Percentiles rank a stretch among this genome's conserved stretches.
phyloP scores from a whole-genome alignment of 2,797 vertebrate species.

The Centropyge bicolor region DNA sequence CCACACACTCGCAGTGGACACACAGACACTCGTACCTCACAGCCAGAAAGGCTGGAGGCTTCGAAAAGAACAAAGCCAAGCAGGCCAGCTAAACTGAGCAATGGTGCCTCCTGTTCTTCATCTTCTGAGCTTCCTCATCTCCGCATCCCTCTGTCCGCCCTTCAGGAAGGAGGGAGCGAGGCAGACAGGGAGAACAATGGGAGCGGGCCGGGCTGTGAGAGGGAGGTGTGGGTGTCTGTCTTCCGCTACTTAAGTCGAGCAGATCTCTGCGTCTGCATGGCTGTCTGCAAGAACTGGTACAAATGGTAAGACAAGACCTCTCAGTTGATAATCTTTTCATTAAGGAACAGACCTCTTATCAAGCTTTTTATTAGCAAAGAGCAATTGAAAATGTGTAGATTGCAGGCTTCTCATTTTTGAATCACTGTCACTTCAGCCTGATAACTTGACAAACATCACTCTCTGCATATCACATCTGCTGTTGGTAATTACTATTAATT shows the following conservation, averaged over 20 bases:
- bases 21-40: constrained; percentile 45
- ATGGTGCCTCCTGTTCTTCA: constrained; percentile 74
- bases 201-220: constrained; percentile 90
- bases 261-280: constrained; percentile 98
- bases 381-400: background rate
- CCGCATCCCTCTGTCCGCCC: constrained; percentile 77
- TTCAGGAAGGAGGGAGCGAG: constrained; percentile 88
- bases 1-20: constrained; percentile 67
- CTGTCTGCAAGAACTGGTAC: constrained; percentile 99
- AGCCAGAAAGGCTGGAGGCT: constrained; percentile 60
- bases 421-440: background rate
- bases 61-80: constrained; percentile 67
- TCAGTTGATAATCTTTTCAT: background rate
- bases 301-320: constrained; percentile 95
- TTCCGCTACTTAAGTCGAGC: constrained; percentile 96
- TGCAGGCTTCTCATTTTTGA: background rate
- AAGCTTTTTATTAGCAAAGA: background rate
- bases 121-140: constrained; percentile 72
- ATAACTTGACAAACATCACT: background rate
- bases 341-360: background rate
- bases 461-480: background rate
- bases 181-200: constrained; percentile 84
- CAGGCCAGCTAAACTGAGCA: constrained; percentile 78
- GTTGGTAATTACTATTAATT: background rate
- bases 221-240: constrained; percentile 98